Conservation (phyloP, 2,113 vertebrate species). For the Hypomesus transpacificus region DNA sequence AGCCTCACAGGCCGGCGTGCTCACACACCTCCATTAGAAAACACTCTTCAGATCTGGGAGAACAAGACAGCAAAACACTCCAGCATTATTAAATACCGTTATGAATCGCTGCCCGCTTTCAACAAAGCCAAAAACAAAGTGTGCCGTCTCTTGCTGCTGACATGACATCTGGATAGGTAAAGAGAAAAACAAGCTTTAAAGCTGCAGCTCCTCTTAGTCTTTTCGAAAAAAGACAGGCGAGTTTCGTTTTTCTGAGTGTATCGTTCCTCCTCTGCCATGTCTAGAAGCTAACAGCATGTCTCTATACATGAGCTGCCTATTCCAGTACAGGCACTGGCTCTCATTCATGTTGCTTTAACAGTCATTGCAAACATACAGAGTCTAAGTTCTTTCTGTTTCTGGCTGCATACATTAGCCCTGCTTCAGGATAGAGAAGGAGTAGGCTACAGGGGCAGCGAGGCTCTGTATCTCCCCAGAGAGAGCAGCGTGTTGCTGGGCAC, state of each 20-base stretch:
- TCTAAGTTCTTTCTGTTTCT: constrained; percentile 28
- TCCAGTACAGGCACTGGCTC: background rate
- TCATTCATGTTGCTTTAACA: background rate
- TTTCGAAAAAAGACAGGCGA: no score
- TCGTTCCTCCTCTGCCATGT: no score
- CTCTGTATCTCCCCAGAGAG: constrained; percentile 49
- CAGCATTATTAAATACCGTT: no score
- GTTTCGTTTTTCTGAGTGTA: no score
- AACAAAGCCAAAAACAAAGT: background rate
- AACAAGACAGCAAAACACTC: no score
- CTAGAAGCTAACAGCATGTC: no score
- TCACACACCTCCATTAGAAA: background rate
- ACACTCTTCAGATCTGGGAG: no score
- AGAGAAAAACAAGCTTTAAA: no score
- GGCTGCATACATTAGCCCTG: constrained; percentile 41
- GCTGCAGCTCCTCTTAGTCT: no score
- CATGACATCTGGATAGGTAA: background rate
- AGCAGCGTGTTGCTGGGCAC: constrained; percentile 43
- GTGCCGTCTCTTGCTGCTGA: background rate
- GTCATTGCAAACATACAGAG: background rate
- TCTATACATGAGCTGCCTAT: no score
- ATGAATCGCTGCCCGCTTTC: no score
- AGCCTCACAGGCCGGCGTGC: constrained; percentile 1
- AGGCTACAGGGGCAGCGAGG: constrained; percentile 49
- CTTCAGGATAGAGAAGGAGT: constrained; percentile 62